Percentiles rank a stretch among this genome's conserved stretches.
These are phyloP conservation scores for Bimastos eiseni DNA, from an alignment of 2,888 invertebrate genomes.

Conservation along the genomic window DNA sequence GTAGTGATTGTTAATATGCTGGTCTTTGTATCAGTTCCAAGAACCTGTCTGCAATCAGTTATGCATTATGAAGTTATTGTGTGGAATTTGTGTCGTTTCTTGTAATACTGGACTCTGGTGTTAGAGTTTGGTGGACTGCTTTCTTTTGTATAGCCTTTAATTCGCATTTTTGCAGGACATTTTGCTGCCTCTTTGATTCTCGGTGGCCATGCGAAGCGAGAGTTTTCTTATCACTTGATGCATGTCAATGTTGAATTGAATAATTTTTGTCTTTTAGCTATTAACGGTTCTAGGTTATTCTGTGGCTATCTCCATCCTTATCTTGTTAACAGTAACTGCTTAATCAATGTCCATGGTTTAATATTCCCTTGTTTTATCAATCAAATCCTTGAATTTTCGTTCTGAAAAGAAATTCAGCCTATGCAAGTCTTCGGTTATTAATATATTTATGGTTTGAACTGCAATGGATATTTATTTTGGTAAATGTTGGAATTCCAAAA, in stretches of 20 bases:
- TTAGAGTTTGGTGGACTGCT: slow-evolving; percentile 13
- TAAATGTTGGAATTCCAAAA: neutral
- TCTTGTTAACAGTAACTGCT: neutral
- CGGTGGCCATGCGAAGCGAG: neutral
- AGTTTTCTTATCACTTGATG: slow-evolving; percentile 4
- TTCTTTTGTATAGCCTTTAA: neutral
- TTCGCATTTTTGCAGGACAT: neutral
- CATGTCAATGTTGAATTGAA: neutral
- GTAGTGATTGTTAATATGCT: neutral
- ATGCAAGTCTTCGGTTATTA: neutral
- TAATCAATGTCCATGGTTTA: neutral
- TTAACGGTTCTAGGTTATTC: too few relatives aligned
- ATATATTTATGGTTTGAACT: neutral
- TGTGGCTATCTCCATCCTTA: neutral
- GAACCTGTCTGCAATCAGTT: neutral
- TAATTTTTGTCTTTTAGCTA: neutral
- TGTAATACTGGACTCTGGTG: neutral
- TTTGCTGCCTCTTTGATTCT: neutral
- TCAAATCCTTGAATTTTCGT: neutral
- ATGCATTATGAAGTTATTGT: neutral
- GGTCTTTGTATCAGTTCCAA: neutral
- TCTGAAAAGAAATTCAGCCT: neutral
- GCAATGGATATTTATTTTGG: neutral
- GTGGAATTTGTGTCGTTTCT: neutral
- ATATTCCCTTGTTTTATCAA: neutral